Evolutionary conservation across 1,140 invertebrate genomes (phyloP).

Genomic region (Sipha flava): DNA sequence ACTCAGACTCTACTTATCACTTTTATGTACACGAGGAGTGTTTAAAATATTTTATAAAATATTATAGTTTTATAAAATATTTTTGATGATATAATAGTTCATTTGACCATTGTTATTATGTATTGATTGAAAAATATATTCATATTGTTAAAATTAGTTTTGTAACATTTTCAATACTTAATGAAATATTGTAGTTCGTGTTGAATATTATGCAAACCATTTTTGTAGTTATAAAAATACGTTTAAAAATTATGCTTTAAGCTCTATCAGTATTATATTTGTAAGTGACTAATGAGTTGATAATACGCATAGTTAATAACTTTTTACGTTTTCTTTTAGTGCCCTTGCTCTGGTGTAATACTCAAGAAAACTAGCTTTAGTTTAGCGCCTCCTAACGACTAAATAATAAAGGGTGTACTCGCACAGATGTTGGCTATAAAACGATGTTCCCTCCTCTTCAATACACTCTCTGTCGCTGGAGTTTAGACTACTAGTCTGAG

Average conservation of each 20-base stretch:
- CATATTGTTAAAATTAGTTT: too few relatives aligned
- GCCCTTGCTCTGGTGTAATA: neutral
- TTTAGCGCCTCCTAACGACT: constrained; percentile 17
- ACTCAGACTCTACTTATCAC: too few relatives aligned
- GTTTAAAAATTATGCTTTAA: neutral
- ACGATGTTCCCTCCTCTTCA: neutral
- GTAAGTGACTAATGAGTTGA: neutral
- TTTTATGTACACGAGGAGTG: too few relatives aligned
- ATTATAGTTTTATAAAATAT: too few relatives aligned
- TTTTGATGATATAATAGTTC: too few relatives aligned
- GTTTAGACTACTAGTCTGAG: neutral
- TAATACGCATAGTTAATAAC: neutral
- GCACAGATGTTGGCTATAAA: constrained; percentile 14
- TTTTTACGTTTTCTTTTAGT: neutral
- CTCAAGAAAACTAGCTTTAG: neutral
- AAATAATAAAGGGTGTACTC: constrained; percentile 5
- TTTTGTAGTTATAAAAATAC: neutral
- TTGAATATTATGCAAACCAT: neutral
- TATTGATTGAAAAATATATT: too few relatives aligned
- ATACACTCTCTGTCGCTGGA: neutral
- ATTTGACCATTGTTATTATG: too few relatives aligned
- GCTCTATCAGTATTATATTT: neutral
- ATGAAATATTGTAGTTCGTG: neutral
- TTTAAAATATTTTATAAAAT: too few relatives aligned
- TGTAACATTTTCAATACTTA: too few relatives aligned